Conservation (phyloP, 2,888 invertebrate species). For the Protodeltote pygarga region DNA sequence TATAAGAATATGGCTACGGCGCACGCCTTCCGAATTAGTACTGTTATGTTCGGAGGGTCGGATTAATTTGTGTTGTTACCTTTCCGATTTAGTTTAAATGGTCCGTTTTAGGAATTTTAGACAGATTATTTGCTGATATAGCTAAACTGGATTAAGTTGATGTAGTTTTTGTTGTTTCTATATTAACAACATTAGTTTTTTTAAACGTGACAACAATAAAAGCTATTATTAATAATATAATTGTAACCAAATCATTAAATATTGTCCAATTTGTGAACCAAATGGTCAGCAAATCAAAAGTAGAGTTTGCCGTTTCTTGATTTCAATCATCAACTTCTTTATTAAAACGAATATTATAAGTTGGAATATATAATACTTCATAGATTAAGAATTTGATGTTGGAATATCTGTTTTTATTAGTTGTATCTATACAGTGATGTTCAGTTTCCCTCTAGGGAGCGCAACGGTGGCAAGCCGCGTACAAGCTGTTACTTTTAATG, state of each 20-base stretch:
- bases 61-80: slow-evolving; percentile 51
- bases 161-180: too few species aligned
- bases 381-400: not conserved
- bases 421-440: slow-evolving; percentile 17
- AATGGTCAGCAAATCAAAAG: too few species aligned
- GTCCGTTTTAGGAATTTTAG: slow-evolving; percentile 13
- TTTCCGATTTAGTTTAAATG: slow-evolving; percentile 40
- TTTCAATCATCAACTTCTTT: too few species aligned
- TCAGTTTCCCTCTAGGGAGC: slow-evolving; percentile 40
- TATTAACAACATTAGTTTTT: too few species aligned
- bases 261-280: too few species aligned
- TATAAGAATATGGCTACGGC: slow-evolving; percentile 84
- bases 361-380: not conserved
- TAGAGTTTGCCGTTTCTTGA: too few species aligned
- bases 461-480: slow-evolving; percentile 59
- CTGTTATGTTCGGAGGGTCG: slow-evolving; percentile 68
- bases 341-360: too few species aligned
- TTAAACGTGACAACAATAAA: too few species aligned
- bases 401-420: slow-evolving; percentile 11
- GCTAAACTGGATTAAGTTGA: too few species aligned
- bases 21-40: slow-evolving; percentile 72
- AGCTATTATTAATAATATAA: too few species aligned
- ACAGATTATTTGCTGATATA: not conserved
- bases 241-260: too few species aligned
- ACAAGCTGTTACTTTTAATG: slow-evolving; percentile 87